Evolutionary conservation across 2,797 vertebrate genomes (phyloP).

Genomic region (Gymnoscopelus braueri): DNA sequence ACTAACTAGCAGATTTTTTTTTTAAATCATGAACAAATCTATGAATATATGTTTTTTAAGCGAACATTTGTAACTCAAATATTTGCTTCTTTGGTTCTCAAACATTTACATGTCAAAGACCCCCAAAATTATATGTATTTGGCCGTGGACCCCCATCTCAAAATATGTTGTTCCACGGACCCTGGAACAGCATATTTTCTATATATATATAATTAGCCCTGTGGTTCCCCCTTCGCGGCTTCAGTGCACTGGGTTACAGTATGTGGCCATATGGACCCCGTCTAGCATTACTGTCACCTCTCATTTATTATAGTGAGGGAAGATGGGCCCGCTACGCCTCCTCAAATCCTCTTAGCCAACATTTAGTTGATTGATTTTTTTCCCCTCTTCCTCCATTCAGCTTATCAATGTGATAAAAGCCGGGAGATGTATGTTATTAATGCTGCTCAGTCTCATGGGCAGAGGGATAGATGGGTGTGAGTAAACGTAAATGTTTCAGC

Average conservation of each 20-base stretch:
- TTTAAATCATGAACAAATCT: too few relatives aligned
- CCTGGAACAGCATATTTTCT: too few relatives aligned
- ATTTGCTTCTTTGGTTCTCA: too few relatives aligned
- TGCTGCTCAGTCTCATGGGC: conserved; percentile 37
- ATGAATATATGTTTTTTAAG: too few relatives aligned
- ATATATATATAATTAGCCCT: conserved; percentile 44
- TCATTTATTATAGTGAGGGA: conserved; percentile 65
- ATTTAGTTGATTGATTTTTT: conserved; percentile 78
- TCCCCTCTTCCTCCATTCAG: conserved; percentile 52
- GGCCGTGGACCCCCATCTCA: too few relatives aligned
- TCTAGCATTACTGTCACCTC: conserved; percentile 75
- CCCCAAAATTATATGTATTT: too few relatives aligned
- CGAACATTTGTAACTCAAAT: too few relatives aligned
- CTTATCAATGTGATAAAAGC: conserved; percentile 70
- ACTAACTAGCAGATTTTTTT: too few relatives aligned
- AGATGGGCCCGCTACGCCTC: conserved; percentile 58
- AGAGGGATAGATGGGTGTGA: conserved; percentile 43
- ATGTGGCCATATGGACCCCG: conserved; percentile 71
- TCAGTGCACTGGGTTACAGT: conserved; percentile 57
- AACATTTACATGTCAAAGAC: too few relatives aligned
- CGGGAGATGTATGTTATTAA: conserved; percentile 70
- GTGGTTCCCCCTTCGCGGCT: conserved; percentile 29
- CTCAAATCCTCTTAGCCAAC: conserved; percentile 78
- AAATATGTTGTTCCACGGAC: too few relatives aligned
- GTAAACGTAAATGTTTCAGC: conserved; percentile 63